Percentiles rank a stretch among this genome's conserved stretches.
These are phyloP conservation scores for Aspiorhynchus laticeps DNA, from an alignment of 2,113 vertebrate genomes.

Conservation along the genomic window DNA sequence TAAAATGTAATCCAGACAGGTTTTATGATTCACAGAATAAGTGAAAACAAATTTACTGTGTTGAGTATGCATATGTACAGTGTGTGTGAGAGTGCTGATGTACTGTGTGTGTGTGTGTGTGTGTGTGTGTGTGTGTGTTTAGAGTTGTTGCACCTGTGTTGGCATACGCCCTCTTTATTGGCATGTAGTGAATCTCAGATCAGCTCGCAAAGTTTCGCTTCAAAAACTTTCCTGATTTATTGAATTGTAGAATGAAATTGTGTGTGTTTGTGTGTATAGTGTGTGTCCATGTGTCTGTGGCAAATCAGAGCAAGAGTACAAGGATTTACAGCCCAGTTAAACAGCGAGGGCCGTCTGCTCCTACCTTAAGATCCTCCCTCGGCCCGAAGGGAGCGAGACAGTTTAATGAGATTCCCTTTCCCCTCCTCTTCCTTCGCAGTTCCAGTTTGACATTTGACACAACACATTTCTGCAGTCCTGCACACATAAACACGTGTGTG, in stretches of 20 bases:
- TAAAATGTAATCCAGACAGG: not conserved
- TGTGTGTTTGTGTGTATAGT: not conserved
- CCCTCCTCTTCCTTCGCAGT: not conserved
- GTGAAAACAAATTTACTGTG: not conserved
- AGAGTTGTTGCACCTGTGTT: slow-evolving; percentile 5
- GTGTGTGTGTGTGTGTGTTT: too few relatives aligned
- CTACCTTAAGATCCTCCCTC: slow-evolving; percentile 17
- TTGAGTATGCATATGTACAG: not conserved
- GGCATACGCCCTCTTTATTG: not conserved
- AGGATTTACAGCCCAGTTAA: slow-evolving; percentile 35
- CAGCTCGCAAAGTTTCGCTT: not conserved
- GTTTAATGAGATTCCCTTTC: slow-evolving; percentile 43
- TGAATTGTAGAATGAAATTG: not conserved
- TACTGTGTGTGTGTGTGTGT: not conserved
- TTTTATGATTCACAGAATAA: not conserved
- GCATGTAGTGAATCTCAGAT: not conserved
- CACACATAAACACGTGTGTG: slow-evolving; percentile 13
- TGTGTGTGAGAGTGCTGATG: not conserved
- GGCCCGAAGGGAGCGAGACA: not conserved
- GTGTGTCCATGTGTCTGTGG: not conserved
- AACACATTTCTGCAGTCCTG: slow-evolving; percentile 29
- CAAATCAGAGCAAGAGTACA: not conserved
- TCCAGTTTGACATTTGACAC: slow-evolving; percentile 8
- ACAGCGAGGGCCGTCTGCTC: slow-evolving; percentile 15
- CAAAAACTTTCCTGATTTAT: not conserved